Evolutionary conservation across 2,888 invertebrate species (phyloP), one percentile per base, ranked within the genome.

Genomic region (Chaetoderma sp.): DNA sequence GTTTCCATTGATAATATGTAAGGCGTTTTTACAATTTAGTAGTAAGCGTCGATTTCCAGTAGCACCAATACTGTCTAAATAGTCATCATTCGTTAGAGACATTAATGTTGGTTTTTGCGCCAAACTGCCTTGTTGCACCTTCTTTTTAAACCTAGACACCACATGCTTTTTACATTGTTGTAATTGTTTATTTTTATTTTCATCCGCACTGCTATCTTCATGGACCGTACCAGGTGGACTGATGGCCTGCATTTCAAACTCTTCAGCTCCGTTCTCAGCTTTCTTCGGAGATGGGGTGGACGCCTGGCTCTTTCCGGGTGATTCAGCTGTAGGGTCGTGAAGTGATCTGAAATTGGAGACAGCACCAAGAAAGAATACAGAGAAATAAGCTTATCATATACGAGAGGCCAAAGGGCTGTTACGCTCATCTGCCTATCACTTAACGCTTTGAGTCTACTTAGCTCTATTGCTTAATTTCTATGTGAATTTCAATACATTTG

Each of bases 1-100:
- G 1, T 57, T 61, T 1, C 83, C 81, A 56, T 83, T 79, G 2
- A 83, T 75, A 21, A 80, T 78, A 73, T 83, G 83, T 18, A 83
- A 68, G 5, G 71, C 72, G 62, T 83, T 83, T 52, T 71, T 71
- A 61, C 76, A 74, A 60, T 77, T 78, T 4, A 76, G 71, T 57
- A 83, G 67, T 10, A 83, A 68, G 23, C 83, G 66, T 18, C 78
- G 57, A 55, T 78, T 77, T n/a, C n/a, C n/a, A 16, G 33, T 8
- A 16, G 25, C 55, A 13, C 27, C 55, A 6, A 30, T 21, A 4
- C 45, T 23, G 39, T 73, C 71, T 28, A 73, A 52, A 50, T 73
- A 73, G 6, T 23, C 52, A 18, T 56, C 52, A 44, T 71, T 65
- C 4, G 72, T 63, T 21, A 77, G 47, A 6, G 75, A 52, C 28